Conservation (phyloP, 2,797 vertebrate species). For the Mus minutoides region DNA sequence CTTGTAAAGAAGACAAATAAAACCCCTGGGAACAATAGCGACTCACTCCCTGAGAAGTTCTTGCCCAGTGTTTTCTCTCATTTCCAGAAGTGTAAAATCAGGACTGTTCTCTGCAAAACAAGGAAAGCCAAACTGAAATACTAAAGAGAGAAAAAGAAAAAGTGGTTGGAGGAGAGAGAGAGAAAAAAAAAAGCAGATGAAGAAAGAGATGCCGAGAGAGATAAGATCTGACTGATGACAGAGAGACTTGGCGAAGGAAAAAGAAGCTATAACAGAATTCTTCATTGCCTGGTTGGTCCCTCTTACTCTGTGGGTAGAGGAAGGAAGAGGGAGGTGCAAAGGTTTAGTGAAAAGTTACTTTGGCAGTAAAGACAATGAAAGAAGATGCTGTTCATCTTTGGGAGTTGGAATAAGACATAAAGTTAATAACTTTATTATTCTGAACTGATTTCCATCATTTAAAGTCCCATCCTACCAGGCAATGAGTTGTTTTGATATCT, state of each 20-base stretch:
- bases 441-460: conserved; percentile 42
- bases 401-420: background rate
- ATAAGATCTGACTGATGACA: background rate
- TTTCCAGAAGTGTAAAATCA: conserved; percentile 60
- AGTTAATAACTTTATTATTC: background rate
- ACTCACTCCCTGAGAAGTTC: conserved; percentile 63
- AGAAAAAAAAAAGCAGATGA: background rate
- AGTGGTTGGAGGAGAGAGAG: no score
- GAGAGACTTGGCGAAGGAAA: background rate
- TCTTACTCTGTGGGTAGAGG: background rate
- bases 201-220: background rate
- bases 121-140: conserved; percentile 61
- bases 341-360: background rate
- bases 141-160: background rate
- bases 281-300: background rate
- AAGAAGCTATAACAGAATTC: background rate
- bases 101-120: conserved; percentile 14
- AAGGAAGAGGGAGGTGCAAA: background rate
- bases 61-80: conserved; percentile 35
- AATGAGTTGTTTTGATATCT: conserved; percentile 40
- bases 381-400: background rate
- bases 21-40: conserved; percentile 70
- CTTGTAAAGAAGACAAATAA: conserved; percentile 77
- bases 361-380: background rate
- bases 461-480: background rate